Conservation (phyloP, 2,797 vertebrate species). For the Sebastes nivosus region DNA sequence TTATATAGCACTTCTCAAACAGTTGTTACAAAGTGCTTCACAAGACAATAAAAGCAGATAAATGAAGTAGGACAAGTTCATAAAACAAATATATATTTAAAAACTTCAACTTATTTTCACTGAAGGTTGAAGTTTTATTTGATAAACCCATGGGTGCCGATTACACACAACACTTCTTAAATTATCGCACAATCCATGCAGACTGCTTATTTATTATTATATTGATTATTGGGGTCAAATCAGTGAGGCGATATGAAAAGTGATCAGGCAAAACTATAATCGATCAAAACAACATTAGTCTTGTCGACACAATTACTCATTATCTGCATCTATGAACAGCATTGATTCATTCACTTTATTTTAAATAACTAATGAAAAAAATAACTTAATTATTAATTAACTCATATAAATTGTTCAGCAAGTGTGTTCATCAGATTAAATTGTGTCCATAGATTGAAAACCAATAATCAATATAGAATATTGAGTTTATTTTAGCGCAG, state of each 20-base stretch:
- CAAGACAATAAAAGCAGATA: too few species aligned
- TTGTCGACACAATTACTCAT: background rate
- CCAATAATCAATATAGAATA: background rate
- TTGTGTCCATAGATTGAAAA: background rate
- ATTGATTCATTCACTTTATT: background rate
- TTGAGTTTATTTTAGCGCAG: background rate
- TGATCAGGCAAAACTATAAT: background rate
- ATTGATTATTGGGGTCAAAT: background rate
- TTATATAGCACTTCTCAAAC: too few species aligned
- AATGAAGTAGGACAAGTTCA: too few species aligned
- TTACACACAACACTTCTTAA: background rate
- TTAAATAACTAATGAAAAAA: background rate
- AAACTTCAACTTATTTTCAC: background rate
- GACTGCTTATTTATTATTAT: background rate
- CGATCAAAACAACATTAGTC: background rate
- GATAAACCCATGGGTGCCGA: accelerated
- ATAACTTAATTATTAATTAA: too few species aligned
- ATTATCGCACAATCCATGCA: background rate
- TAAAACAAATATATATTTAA: too few species aligned
- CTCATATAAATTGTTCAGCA: background rate
- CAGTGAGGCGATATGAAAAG: background rate
- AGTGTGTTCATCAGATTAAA: too few species aligned
- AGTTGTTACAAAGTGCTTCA: too few species aligned
- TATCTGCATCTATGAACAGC: background rate
- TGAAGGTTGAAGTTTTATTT: background rate